Conservation (phyloP, 2,888 invertebrate species). For the Osmoderma eremita region DNA sequence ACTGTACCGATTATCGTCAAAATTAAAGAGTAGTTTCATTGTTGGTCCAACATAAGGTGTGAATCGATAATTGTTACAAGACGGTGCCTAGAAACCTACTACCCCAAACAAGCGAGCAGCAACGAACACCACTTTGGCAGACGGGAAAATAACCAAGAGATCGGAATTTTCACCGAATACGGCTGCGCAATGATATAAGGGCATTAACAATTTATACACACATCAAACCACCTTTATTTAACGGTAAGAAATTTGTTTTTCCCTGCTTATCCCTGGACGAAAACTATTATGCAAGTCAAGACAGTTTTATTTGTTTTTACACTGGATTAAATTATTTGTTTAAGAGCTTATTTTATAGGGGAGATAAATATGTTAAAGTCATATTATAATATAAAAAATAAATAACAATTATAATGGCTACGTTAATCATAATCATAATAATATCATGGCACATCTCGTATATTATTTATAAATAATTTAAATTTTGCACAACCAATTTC, state of each 20-base stretch:
- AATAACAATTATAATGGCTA: conserved; percentile 28
- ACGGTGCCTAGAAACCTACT: conserved; percentile 49
- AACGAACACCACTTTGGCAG: conserved; percentile 21
- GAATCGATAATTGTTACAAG: conserved; percentile 48
- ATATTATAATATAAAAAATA: conserved; percentile 26
- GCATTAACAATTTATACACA: conserved; percentile 26
- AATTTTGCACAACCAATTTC: conserved; percentile 10
- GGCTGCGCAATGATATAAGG: conserved; percentile 44
- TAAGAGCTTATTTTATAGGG: conserved; percentile 13
- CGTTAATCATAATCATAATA: conserved; percentile 3
- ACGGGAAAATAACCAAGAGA: conserved; percentile 41
- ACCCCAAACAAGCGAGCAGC: conserved; percentile 19
- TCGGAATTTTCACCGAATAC: conserved; percentile 41
- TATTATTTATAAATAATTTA: conserved; percentile 9
- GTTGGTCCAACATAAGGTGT: conserved; percentile 10
- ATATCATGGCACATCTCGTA: conserved; percentile 33
- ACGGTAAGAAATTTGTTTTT: no score
- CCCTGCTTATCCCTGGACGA: not conserved
- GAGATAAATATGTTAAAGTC: conserved; percentile 9
- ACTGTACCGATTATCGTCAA: not conserved
- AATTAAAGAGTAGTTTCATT: conserved; percentile 10
- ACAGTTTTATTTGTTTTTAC: not conserved
- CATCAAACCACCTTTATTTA: not conserved
- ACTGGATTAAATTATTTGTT: not conserved
- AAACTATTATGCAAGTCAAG: not conserved